Evolutionary conservation across 2,113 vertebrate genomes (phyloP), one percentile per base, ranked within the genome.

Genomic region (Oncorhynchus gorbuscha): DNA sequence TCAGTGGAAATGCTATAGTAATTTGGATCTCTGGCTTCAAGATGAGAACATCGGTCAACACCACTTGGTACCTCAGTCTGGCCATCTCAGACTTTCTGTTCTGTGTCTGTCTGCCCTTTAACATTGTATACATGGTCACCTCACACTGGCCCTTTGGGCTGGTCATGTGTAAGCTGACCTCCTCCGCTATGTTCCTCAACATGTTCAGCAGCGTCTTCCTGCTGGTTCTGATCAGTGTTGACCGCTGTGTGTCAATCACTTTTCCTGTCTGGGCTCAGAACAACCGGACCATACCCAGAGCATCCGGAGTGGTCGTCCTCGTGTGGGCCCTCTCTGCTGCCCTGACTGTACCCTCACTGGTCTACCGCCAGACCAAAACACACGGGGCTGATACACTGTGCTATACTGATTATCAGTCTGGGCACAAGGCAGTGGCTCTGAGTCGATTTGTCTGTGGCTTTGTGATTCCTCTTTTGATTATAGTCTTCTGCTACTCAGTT

Each of bases 181-280:
- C 91, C 64, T 95, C 95, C 5, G 86, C 94, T 16, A 91, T 97
- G 74, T 92, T 92, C 76, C 91, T 96, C 79, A 97, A 97, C 90
- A 96, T 98, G 95, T 96, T 95, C 90, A 95, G 95, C 84, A 96
- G 95, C 0, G 94, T 98, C 48, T 93, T 97, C 20, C 86, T 97
- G 62, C 80, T 98, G 72, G 95, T 94, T 2, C 81, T 91, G 51
- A 97, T 98, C 90, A 97, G 96, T 81, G 68, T 93, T 0, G 96
- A 98, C 65, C 95, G 97, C 65, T 98, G 95, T 1, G 0, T 95
- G 1, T 92, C 94, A 0, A 89, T 96, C 74, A 84, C 90, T 0
- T 94, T 95, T 30, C 97, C 96, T 0, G 92, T 97, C 65, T 97
- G 96, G 95, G 92, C 95, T 0, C 95, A 96, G 71, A 97, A 97